Base-by-base conservation (phyloP, 2,797 vertebrate genomes). In the Limnodromus scolopaceus region DNA sequence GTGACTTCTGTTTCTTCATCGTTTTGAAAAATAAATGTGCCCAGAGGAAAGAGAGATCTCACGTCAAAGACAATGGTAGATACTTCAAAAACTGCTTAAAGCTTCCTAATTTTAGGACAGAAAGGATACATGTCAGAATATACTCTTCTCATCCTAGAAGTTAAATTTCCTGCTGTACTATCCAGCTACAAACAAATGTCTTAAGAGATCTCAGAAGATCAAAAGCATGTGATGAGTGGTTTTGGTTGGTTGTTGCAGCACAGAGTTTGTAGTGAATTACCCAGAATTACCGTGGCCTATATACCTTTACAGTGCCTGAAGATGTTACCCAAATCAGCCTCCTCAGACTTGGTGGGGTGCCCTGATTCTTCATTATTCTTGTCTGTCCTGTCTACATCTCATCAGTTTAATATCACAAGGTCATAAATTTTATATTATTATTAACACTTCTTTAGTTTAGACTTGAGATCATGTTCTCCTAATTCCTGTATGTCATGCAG, bases 401-500 rank as follows among this genome's bases (percentile, higher is more conserved):
- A 88, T 84, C 38, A 51, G 19, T 63, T 55, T 84, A 78, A 84
- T 25, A 66, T 12, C 36, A 81, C 19, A 61, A 83, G 69, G 15
- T n/a, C 58, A 72, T 18, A 36, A 16, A 28, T 55, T 72, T 53
- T 16, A 4, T 45, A 14, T 57, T 74, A 39, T 41, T 63, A 16
- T 14, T 70, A 77, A 54, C 18, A 14, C 28, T 53, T 20, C 38
- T 49, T 69, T 53, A 83, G 13, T 15, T 88, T 32, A 80, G 45
- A 30, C 36, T 65, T 65, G 51, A 57, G 30, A 60, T 45, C 4
- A 3, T 0, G 1, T 60, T 85, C 64, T 74, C 36, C 16, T 27
- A 28, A 72, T 32, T 53, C n/a, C 48, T 48, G 25, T 17, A 14
- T 19, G 10, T 28, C 0, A 0, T 17, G 5, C 45, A 77, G 39